Evolutionary conservation across 2,797 vertebrate genomes (phyloP).

Genomic region (Alfaro cultratus): DNA sequence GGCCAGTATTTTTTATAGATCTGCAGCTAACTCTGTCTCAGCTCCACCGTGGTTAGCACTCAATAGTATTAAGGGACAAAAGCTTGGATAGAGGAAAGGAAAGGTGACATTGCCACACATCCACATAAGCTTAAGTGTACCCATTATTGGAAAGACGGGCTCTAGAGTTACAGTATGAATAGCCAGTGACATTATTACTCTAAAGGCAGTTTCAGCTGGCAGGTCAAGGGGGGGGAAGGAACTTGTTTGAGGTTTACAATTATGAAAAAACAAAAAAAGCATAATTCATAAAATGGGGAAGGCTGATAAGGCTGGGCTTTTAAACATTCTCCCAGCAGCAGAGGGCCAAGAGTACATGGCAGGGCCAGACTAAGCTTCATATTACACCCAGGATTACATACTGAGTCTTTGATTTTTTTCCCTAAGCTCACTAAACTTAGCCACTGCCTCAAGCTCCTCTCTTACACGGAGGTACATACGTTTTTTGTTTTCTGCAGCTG

Average conservation of each 20-base stretch:
- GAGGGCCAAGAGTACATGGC: conserved; percentile 74
- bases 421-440: conserved; percentile 81
- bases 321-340: conserved; percentile 66
- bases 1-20: not conserved
- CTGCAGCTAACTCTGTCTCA: conserved; percentile 42
- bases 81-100: conserved; percentile 43
- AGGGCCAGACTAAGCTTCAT: conserved; percentile 75
- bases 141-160: conserved; percentile 68
- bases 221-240: conserved; percentile 54
- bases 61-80: conserved; percentile 50
- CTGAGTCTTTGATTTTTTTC: conserved; percentile 80
- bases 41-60: conserved; percentile 54
- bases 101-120: conserved; percentile 65
- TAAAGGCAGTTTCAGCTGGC: conserved; percentile 69
- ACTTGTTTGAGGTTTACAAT: conserved; percentile 71
- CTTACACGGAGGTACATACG: conserved; percentile 52
- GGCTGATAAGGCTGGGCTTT: conserved; percentile 63
- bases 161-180: conserved; percentile 80
- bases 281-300: conserved; percentile 70
- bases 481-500: conserved; percentile 31
- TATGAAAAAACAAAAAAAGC: conserved; percentile 53
- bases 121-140: conserved; percentile 69
- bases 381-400: conserved; percentile 84
- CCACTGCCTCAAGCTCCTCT: conserved; percentile 70
- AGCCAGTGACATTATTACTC: conserved; percentile 74